Base-by-base conservation (phyloP, 2,113 vertebrate species). In the Glaucomys volans region DNA sequence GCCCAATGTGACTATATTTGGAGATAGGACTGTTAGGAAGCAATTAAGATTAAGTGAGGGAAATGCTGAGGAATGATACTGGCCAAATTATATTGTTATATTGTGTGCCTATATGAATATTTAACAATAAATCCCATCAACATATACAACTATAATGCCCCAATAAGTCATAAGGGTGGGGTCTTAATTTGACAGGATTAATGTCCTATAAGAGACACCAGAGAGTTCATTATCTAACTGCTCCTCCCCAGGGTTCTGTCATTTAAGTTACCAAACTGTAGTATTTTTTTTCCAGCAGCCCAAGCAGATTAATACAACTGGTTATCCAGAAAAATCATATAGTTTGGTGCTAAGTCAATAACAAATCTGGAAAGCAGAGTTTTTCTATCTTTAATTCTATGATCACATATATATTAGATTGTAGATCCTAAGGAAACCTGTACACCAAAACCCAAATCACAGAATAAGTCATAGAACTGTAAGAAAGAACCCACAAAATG, bases 341-440 rank as follows among this genome's bases (percentile, higher is more conserved):
- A 74, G 67, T 75, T 90, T 86, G 67, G 66, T 35, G 47, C 71
- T 64, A 75, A 17, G 9, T 42, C 37, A 62, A 30, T 18, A 91
- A 87, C 18, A 87, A 79, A 94, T 69, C 62, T 92, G 42, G 54
- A 90, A 91, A 66, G 62, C 66, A 74, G 52, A 80, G 54, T 74
- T 94, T 90, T 94, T 82, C 75, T 2, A 30, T 16, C 71, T 96
- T 52, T 8, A 82, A 26, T 52, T 82, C 14, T 80, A 64, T 37
- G 66, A 20, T 76, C 30, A 71, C 11, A 30, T 62, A 40, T 3
- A 28, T 47, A 50, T 44, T 87, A 87, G 35, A 80, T 44, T 90
- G 11, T 17, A 57, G 47, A 52, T 35, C 17, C 50, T 44, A 50
- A 90, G 66, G 74, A 95, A 95, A 92, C 9, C 42, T 75, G 2